phyloP scores from a whole-genome alignment of 2,888 invertebrate genomes.

The Carpatolechia fugitivella region DNA sequence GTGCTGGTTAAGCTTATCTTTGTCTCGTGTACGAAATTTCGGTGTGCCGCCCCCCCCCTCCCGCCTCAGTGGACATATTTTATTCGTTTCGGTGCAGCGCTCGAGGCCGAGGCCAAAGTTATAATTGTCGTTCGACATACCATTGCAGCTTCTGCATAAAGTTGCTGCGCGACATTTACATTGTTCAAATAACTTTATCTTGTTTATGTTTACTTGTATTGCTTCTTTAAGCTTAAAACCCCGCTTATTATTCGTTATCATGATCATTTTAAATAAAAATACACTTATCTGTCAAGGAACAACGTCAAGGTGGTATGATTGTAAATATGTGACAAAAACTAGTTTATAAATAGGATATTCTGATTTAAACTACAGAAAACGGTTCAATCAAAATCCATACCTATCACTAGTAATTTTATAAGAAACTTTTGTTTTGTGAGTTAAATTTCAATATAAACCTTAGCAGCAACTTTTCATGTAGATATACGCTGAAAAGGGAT shows the following conservation, averaged over 20 bases:
- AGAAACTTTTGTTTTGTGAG: neutral
- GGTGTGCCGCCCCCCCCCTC: constrained; percentile 65
- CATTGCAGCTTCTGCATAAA: constrained; percentile 73
- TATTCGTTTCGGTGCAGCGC: constrained; percentile 71
- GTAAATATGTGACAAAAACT: too few relatives aligned
- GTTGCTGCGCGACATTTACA: constrained; percentile 63
- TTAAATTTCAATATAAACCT: constrained; percentile 37
- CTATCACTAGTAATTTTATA: too few relatives aligned
- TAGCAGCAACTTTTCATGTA: constrained; percentile 62
- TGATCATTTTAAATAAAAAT: too few relatives aligned
- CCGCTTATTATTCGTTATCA: too few relatives aligned
- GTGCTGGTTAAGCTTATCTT: constrained; percentile 79
- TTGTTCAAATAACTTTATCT: constrained; percentile 71
- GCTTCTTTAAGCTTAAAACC: neutral
- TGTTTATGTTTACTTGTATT: constrained; percentile 51
- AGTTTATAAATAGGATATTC: too few relatives aligned
- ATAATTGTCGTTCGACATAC: constrained; percentile 78
- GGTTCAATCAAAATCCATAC: too few relatives aligned
- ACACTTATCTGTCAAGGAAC: too few relatives aligned
- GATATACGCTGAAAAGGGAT: constrained; percentile 64
- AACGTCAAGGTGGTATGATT: too few relatives aligned
- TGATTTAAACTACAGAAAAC: too few relatives aligned
- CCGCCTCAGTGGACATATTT: constrained; percentile 73
- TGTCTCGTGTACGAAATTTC: constrained; percentile 78
- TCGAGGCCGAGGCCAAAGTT: constrained; percentile 71